These are phyloP conservation scores for Arizona elegans DNA, from an alignment of 2,113 vertebrate species.

Conservation along the genomic window DNA sequence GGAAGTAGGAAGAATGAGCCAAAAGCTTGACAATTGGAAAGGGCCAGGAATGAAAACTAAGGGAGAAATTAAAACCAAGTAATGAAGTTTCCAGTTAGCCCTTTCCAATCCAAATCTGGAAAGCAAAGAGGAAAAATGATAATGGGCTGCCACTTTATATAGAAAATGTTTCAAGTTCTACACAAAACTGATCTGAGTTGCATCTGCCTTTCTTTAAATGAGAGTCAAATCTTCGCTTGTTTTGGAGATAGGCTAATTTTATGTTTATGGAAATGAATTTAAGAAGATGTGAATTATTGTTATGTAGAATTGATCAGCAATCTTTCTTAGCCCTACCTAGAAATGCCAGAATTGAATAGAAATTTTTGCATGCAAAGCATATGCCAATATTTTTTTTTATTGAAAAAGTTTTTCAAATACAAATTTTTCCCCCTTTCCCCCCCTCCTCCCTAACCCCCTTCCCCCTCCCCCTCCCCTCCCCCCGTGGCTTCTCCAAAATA, in stretches of 20 bases:
- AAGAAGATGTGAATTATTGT: neutral
- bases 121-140: neutral
- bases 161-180: neutral
- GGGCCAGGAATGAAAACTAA: constrained; percentile 8
- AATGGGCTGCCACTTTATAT: neutral
- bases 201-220: neutral
- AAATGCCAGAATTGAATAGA: neutral
- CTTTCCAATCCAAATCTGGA: neutral
- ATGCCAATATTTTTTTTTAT: neutral
- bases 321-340: neutral
- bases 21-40: constrained; percentile 25
- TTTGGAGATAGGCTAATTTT: neutral
- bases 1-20: neutral
- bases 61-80: constrained; percentile 27
- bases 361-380: neutral
- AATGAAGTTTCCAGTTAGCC: constrained; percentile 12
- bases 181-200: neutral
- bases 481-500: too few species aligned
- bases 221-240: neutral
- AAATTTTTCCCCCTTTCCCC: too few species aligned
- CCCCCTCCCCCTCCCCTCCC: too few species aligned
- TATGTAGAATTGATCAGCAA: neutral
- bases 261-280: neutral
- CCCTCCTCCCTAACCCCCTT: too few species aligned
- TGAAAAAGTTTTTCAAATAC: too few species aligned